These are phyloP conservation scores for Osmoderma eremita DNA, from an alignment of 2,888 invertebrate species.

Conservation along the genomic window DNA sequence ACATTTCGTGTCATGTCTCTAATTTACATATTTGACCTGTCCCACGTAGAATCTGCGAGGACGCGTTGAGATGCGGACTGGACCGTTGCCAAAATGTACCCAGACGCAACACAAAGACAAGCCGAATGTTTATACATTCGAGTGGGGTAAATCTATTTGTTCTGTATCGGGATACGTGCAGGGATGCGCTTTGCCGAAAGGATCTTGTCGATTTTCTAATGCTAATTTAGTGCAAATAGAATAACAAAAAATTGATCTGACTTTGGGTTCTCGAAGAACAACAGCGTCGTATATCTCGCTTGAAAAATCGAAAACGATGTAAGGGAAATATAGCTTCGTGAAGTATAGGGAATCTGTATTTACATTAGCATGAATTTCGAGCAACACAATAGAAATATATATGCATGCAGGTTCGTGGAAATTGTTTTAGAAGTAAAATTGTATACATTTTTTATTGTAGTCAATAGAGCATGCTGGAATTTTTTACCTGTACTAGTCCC, in stretches of 20 bases:
- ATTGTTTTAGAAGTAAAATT: no score
- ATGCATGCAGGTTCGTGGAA: no score
- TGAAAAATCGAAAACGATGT: constrained; percentile 4
- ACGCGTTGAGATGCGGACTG: constrained; percentile 14
- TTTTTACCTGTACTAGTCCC: no score
- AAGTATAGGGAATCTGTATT: not conserved
- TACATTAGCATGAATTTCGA: constrained; percentile 6
- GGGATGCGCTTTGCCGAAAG: not conserved
- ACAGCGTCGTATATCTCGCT: constrained; percentile 15
- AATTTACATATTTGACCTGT: constrained; percentile 35
- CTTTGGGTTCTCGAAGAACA: not conserved
- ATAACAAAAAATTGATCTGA: not conserved
- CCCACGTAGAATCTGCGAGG: constrained; percentile 9
- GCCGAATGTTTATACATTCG: constrained; percentile 31
- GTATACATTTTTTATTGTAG: no score
- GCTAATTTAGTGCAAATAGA: constrained; percentile 22
- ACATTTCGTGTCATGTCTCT: constrained; percentile 26
- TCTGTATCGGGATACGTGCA: not conserved
- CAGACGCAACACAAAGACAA: constrained; percentile 14
- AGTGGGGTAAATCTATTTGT: constrained; percentile 24
- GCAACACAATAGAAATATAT: no score
- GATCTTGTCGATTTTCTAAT: constrained; percentile 20
- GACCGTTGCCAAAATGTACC: constrained; percentile 26
- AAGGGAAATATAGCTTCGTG: not conserved
- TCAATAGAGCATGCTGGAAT: no score